phyloP scores from a whole-genome alignment of 1,140 invertebrate species.

The Drosophila nebulosa region DNA sequence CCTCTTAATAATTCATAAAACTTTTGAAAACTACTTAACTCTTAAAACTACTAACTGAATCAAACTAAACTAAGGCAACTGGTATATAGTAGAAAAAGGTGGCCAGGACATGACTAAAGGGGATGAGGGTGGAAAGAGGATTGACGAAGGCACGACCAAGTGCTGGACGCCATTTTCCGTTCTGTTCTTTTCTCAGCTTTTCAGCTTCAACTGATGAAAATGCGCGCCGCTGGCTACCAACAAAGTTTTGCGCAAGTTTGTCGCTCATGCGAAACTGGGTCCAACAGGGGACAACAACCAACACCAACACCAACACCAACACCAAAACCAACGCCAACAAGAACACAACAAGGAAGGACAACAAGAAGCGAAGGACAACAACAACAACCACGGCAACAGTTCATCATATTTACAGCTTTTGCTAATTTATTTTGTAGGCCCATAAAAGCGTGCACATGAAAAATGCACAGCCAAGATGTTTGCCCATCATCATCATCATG shows the following conservation, averaged over 20 bases:
- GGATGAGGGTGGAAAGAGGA: not conserved
- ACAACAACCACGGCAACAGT: conserved; percentile 42
- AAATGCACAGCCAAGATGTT: conserved; percentile 49
- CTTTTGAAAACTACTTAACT: conserved; percentile 77
- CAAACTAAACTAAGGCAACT: conserved; percentile 73
- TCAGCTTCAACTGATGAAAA: conserved; percentile 56
- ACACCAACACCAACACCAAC: conserved; percentile 18
- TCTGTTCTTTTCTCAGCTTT: conserved; percentile 40
- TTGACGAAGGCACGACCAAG: not conserved
- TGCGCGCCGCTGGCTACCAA: conserved; percentile 61
- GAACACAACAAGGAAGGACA: conserved; percentile 2
- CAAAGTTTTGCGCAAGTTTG: conserved; percentile 57
- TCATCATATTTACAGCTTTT: conserved; percentile 76
- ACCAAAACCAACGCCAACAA: conserved; percentile 8
- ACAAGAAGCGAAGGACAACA: conserved; percentile 8
- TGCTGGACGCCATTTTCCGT: not conserved
- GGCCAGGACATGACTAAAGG: not conserved
- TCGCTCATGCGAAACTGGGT: conserved; percentile 62
- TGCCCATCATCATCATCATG: not conserved
- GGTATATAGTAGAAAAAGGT: conserved; percentile 23
- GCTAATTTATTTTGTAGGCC: conserved; percentile 68
- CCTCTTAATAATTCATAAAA: conserved; percentile 79
- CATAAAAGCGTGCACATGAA: conserved; percentile 61
- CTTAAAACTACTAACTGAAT: conserved; percentile 78
- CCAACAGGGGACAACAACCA: conserved; percentile 28